Percentiles rank a stretch among this genome's conserved stretches.
These are phyloP conservation scores for Actinernus sp. DNA, from an alignment of 92 coral and sea anemone species.

Conservation along the genomic window DNA sequence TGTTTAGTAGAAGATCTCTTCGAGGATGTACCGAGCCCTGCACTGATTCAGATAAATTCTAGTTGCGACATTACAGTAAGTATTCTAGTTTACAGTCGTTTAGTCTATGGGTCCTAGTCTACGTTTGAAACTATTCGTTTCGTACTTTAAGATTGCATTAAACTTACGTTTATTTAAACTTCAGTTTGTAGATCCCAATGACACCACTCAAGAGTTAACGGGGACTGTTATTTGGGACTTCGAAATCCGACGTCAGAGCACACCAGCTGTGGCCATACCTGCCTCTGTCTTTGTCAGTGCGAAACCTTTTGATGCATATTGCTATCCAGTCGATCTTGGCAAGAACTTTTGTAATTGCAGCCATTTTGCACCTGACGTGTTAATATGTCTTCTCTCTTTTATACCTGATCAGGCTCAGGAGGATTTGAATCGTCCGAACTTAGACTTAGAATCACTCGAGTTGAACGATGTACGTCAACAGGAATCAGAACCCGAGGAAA, in stretches of 20 bases:
- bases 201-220: not conserved
- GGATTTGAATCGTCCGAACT: not conserved
- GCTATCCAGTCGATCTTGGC: constrained; percentile 5
- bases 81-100: too few relatives aligned
- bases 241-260: not conserved
- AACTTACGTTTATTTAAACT: too few relatives aligned
- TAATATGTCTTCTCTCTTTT: too few relatives aligned
- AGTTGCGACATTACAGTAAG: too few relatives aligned
- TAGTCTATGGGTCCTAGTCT: too few relatives aligned
- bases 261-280: not conserved
- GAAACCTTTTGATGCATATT: not conserved
- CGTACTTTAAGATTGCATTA: too few relatives aligned
- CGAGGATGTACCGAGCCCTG: too few relatives aligned
- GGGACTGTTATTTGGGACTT: constrained; percentile 17
- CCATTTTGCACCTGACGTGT: constrained; percentile 1
- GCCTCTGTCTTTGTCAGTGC: not conserved
- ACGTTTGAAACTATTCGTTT: too few relatives aligned
- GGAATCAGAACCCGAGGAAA: not conserved
- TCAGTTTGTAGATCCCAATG: constrained; percentile 9
- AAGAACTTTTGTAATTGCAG: not conserved
- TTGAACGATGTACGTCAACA: not conserved
- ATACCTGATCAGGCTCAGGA: not conserved
- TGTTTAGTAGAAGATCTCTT: too few relatives aligned
- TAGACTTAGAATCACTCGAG: not conserved
- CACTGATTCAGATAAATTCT: too few relatives aligned